Evolutionary conservation across 2,113 vertebrate species (phyloP).

Genomic region (Thryonomys swinderianus): DNA sequence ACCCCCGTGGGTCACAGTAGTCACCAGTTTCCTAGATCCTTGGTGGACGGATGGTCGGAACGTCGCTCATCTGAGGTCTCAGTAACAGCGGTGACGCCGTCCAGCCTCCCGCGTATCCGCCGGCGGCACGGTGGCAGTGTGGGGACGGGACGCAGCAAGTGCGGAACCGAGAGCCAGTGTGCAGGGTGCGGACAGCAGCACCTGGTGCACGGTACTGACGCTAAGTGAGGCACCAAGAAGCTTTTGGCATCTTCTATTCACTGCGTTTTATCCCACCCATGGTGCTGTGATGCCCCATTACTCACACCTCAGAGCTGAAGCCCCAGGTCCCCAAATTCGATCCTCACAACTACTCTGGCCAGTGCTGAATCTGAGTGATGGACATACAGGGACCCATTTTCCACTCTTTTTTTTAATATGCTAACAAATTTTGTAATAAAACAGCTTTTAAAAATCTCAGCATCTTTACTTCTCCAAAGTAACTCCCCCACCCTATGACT

Average conservation of each 20-base stretch:
- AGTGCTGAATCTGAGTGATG: neutral
- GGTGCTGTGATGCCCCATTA: neutral
- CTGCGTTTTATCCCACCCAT: neutral
- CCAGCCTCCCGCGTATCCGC: neutral
- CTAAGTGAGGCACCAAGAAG: neutral
- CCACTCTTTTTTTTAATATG: neutral
- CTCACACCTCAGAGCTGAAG: neutral
- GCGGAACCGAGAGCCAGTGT: neutral
- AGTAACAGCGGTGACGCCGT: neutral
- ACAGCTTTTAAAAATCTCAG: neutral
- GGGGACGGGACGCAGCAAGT: neutral
- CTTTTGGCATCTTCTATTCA: neutral
- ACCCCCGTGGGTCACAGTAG: neutral
- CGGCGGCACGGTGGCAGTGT: accelerated
- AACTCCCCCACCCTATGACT: neutral
- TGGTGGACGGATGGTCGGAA: neutral
- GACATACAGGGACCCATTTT: neutral
- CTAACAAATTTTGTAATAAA: neutral
- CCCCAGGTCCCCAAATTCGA: neutral
- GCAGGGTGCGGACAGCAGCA: accelerated
- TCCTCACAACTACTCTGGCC: neutral
- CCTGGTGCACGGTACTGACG: neutral
- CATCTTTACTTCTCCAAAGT: neutral
- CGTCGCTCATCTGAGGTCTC: neutral
- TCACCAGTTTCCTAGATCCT: neutral